Percentiles rank a stretch among this genome's conserved stretches.
phyloP scores from a whole-genome alignment of 2,888 invertebrate species.

The Stenotaenia linearis region DNA sequence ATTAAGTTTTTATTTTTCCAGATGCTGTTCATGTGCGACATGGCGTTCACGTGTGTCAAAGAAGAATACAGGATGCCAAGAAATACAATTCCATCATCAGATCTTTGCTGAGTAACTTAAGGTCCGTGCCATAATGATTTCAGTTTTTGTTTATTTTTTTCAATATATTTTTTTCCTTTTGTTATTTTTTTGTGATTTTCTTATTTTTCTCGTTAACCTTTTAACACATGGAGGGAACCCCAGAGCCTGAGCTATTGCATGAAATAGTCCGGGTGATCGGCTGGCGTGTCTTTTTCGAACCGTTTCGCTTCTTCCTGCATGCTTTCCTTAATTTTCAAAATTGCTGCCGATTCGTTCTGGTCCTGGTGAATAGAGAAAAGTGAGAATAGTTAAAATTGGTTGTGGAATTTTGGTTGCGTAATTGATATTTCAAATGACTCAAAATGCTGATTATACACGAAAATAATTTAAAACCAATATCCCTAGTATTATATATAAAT shows the following conservation, averaged over 20 bases:
- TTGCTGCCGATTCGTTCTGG: slow-evolving; percentile 98
- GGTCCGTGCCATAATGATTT: slow-evolving; percentile 24
- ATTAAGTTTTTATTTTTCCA: not conserved
- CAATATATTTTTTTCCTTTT: not conserved
- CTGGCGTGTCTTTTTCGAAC: slow-evolving; percentile 85
- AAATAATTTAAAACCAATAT: too few species aligned
- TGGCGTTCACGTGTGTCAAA: slow-evolving; percentile 2
- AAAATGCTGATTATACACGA: too few species aligned
- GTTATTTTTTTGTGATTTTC: not conserved
- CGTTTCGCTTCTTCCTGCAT: slow-evolving; percentile 99
- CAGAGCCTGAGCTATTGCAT: slow-evolving; percentile 67
- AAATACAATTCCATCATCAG: slow-evolving; percentile 12
- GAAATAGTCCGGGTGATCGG: slow-evolving; percentile 89
- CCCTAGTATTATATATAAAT: too few species aligned
- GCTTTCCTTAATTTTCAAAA: slow-evolving; percentile 99
- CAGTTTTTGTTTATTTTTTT: slow-evolving; percentile 14
- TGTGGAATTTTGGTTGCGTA: not conserved
- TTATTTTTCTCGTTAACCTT: not conserved
- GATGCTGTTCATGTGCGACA: not conserved
- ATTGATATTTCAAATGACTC: too few species aligned
- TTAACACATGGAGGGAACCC: not conserved
- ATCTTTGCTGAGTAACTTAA: slow-evolving; percentile 11
- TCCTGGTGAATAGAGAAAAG: slow-evolving; percentile 53
- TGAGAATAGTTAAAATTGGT: not conserved
- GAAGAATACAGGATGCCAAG: slow-evolving; percentile 7